phyloP scores from a whole-genome alignment of 2,113 vertebrate species.

The Lathamus discolor region DNA sequence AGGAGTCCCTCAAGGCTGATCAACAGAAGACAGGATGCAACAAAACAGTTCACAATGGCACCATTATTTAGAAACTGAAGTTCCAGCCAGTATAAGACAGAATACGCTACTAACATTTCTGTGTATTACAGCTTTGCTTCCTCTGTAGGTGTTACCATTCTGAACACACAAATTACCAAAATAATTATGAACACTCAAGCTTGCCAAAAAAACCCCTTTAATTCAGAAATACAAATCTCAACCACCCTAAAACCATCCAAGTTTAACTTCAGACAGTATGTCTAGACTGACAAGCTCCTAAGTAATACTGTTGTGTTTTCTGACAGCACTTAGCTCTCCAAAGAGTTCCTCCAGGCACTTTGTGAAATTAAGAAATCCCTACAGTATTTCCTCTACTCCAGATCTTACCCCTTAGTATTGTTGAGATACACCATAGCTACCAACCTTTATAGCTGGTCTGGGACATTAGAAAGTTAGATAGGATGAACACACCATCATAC shows the following conservation, averaged over 20 bases:
- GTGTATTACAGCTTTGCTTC: background rate
- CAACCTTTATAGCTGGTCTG: background rate
- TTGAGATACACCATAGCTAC: background rate
- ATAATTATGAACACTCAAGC: background rate
- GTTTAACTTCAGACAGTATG: background rate
- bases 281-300: background rate
- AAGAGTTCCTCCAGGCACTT: background rate
- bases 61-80: background rate
- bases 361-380: background rate
- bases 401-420: background rate
- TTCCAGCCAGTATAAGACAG: background rate
- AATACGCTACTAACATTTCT: background rate
- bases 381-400: background rate
- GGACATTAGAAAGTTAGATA: background rate
- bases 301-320: background rate
- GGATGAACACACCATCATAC: background rate
- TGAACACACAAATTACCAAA: background rate
- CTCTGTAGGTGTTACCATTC: background rate
- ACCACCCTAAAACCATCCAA: background rate
- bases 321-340: background rate
- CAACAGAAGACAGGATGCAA: background rate
- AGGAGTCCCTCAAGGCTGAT: fast-evolving
- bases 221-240: background rate
- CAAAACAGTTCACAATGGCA: background rate
- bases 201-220: background rate